Evolutionary conservation across 2,113 vertebrate genomes (phyloP).

Genomic region (Maccullochella peelii): DNA sequence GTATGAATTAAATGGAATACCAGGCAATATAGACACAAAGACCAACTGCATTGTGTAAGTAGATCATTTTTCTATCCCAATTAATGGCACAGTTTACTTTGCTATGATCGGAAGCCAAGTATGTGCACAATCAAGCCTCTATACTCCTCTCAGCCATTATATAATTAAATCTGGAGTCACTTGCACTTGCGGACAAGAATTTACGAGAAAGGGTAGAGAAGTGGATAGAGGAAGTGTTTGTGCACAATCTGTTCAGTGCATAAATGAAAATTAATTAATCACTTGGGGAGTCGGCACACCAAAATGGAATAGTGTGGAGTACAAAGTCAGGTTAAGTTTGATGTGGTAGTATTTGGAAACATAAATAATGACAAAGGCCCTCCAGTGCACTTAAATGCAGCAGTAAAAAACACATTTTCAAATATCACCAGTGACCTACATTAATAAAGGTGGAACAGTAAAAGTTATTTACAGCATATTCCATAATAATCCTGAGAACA

Average conservation of each 20-base stretch:
- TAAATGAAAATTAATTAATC: slow-evolving; percentile 82
- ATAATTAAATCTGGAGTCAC: slow-evolving; percentile 72
- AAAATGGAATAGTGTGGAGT: slow-evolving; percentile 62
- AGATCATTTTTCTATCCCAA: slow-evolving; percentile 63
- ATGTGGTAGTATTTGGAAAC: slow-evolving; percentile 71
- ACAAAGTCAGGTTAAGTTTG: slow-evolving; percentile 70
- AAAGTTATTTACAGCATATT: slow-evolving; percentile 47
- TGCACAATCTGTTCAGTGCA: slow-evolving; percentile 69
- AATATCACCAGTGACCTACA: slow-evolving; percentile 59
- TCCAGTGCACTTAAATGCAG: slow-evolving; percentile 56
- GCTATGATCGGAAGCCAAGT: slow-evolving; percentile 69
- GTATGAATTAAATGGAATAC: slow-evolving; percentile 16
- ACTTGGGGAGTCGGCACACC: slow-evolving; percentile 69
- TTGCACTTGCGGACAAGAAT: slow-evolving; percentile 68
- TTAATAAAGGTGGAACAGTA: slow-evolving; percentile 53
- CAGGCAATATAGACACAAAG: slow-evolving; percentile 27
- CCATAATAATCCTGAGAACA: slow-evolving; percentile 28
- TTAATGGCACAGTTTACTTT: slow-evolving; percentile 74
- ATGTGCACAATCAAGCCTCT: slow-evolving; percentile 65
- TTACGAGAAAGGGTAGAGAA: slow-evolving; percentile 66
- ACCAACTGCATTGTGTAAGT: slow-evolving; percentile 43
- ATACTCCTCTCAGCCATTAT: slow-evolving; percentile 64
- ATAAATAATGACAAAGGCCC: slow-evolving; percentile 75
- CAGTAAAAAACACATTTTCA: slow-evolving; percentile 65
- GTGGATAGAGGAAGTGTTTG: slow-evolving; percentile 51